Conservation (phyloP, 2,888 invertebrate species). For the Kryphioiulus occultus region DNA sequence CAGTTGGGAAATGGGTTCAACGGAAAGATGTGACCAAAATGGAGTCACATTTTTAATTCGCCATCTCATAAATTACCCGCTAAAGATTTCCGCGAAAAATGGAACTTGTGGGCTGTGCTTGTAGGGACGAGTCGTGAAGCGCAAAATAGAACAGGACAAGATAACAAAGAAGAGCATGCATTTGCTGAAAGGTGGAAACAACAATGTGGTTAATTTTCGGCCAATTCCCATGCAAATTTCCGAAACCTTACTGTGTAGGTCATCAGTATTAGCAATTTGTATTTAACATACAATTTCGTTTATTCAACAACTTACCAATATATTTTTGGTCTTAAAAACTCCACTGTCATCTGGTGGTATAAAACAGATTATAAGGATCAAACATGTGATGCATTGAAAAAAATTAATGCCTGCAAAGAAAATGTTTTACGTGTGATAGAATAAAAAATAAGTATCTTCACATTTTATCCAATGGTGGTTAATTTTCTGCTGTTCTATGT, state of each 20-base stretch:
- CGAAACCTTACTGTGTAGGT: neutral
- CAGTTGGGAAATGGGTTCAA: constrained; percentile 8
- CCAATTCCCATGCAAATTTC: neutral
- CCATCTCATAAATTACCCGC: neutral
- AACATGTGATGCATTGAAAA: too few relatives aligned
- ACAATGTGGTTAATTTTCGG: neutral
- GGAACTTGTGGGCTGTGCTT: neutral
- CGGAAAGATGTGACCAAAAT: constrained; percentile 16
- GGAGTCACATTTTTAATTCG: constrained; percentile 17
- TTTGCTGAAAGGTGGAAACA: constrained; percentile 1
- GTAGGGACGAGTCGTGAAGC: neutral
- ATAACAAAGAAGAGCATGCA: neutral
- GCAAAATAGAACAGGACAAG: neutral
- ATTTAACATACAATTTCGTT: too few relatives aligned
- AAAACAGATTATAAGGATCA: too few relatives aligned
- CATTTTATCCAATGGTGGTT: too few relatives aligned
- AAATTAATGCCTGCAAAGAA: too few relatives aligned
- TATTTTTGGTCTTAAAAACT: too few relatives aligned
- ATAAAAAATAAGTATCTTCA: too few relatives aligned
- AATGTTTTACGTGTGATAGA: too few relatives aligned
- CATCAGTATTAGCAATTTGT: neutral
- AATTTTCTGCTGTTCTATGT: too few relatives aligned
- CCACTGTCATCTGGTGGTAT: too few relatives aligned
- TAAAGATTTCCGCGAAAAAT: constrained; percentile 23
- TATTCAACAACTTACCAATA: too few relatives aligned